Evolutionary conservation across 2,113 vertebrate species (phyloP), one percentile per base, ranked within the genome.

Genomic region (Odocoileus hemionus): DNA sequence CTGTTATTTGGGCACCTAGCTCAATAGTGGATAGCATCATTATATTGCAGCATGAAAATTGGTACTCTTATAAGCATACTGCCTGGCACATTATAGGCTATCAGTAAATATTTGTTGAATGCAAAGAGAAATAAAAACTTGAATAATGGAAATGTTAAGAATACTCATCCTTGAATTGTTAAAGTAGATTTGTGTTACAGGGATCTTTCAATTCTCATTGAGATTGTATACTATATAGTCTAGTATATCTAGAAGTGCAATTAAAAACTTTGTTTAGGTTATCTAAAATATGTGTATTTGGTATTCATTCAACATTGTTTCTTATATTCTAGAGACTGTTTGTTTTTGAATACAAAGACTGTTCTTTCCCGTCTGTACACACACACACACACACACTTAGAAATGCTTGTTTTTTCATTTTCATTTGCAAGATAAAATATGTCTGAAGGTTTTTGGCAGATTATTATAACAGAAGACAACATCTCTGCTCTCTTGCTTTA

Each of bases 31-130:
- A 26, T 84, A 93, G 79, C 10, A 43, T 92, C 86, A 86, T 78
- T 79, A 6, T 86, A 83, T 78, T 74, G 10, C 88, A 67, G 47
- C 13, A 61, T 89, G 70, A 96, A 94, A 95, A 28, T 70, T 33
- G 25, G 25, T 64, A 86, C 21, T 79, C 10, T 94, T 92, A 39
- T 47, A 78, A 91, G 21, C 43, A 92, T 14, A 64, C 15, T 89
- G 39, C 15, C 26, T 93, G 57, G 47, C 76, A 91, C 16, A 57
- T 58, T 58, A 15, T 93, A 84, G 74, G 28, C 26, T 95, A 60
- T 86, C 64, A 93, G 57, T 80, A 96, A 94, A 30, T 98, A 76
- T 12, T 96, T 96, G 19, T 87, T 93, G 45, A 88, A 82, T 86
- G 60, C 43, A 50, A 26, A 70, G 43, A 74, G 54, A 87, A 87